Percentiles rank a stretch among this genome's conserved stretches.
These are phyloP conservation scores for Chauna torquata DNA, from an alignment of 2,113 vertebrate genomes.

Conservation along the genomic window DNA sequence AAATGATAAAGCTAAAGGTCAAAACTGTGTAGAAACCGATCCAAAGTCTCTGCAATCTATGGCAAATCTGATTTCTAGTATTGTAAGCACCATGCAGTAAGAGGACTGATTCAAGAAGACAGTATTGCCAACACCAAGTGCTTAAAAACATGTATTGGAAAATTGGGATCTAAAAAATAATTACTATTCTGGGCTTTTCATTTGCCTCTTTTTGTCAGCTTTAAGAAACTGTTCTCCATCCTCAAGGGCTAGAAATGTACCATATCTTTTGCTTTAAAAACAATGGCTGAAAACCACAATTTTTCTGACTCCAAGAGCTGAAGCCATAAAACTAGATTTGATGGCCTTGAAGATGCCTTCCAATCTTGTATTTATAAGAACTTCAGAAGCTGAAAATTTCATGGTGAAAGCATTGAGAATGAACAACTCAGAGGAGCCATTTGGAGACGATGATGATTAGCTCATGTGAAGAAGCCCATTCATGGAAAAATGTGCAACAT, in stretches of 20 bases:
- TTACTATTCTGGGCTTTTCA: not conserved
- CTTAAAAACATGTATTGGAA: not conserved
- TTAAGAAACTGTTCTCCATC: not conserved
- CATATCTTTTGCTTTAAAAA: not conserved
- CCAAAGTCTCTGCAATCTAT: not conserved
- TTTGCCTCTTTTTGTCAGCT: not conserved
- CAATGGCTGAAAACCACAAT: not conserved
- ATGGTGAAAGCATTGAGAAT: not conserved
- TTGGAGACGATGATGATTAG: not conserved
- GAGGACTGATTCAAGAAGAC: not conserved
- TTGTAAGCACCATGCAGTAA: not conserved
- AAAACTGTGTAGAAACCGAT: not conserved
- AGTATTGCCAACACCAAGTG: not conserved
- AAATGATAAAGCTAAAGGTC: not conserved
- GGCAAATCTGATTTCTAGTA: not conserved
- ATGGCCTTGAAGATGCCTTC: not conserved
- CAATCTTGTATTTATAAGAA: not conserved
- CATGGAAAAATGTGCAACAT: not conserved
- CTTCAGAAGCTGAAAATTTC: not conserved
- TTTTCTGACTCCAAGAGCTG: not conserved
- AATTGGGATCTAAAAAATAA: not conserved
- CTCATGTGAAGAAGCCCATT: not conserved
- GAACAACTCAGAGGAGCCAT: not conserved
- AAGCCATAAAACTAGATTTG: not conserved
- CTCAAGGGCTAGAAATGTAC: not conserved